Conservation (phyloP, 2,888 invertebrate species). For the Linnaemya tessellans region DNA sequence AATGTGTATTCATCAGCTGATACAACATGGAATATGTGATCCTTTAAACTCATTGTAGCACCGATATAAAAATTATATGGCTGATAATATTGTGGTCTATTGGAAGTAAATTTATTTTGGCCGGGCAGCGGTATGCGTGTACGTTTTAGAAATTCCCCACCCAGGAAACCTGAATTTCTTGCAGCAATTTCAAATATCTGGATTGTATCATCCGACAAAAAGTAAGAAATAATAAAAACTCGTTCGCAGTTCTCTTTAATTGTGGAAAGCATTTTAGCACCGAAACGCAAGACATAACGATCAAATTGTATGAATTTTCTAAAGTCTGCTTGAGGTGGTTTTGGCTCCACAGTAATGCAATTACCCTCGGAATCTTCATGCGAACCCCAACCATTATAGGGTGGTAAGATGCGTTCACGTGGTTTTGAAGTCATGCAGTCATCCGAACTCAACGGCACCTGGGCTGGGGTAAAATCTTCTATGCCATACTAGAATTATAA, state of each 20-base stretch:
- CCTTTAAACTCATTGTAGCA: constrained; percentile 89
- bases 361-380: constrained; percentile 95
- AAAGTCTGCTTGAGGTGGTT: constrained; percentile 90
- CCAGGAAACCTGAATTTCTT: constrained; percentile 88
- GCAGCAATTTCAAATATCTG: constrained; percentile 91
- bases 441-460: constrained; percentile 76
- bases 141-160: constrained; percentile 88
- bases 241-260: constrained; percentile 87
- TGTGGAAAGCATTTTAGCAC: constrained; percentile 90
- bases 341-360: constrained; percentile 91
- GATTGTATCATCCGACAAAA: constrained; percentile 92
- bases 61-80: constrained; percentile 94
- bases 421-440: constrained; percentile 72
- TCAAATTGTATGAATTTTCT: constrained; percentile 92
- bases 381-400: constrained; percentile 95
- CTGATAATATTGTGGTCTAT: constrained; percentile 89
- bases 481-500: constrained; percentile 79
- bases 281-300: constrained; percentile 90
- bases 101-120: constrained; percentile 88
- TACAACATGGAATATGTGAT: constrained; percentile 90
- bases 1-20: constrained; percentile 94
- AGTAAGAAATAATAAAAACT: constrained; percentile 92
- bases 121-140: constrained; percentile 89
- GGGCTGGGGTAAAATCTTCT: constrained; percentile 79
- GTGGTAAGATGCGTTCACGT: constrained; percentile 85